Evolutionary conservation across 2,797 vertebrate species (phyloP), one percentile per base, ranked within the genome.

Genomic region (Myotis pilosus): DNA sequence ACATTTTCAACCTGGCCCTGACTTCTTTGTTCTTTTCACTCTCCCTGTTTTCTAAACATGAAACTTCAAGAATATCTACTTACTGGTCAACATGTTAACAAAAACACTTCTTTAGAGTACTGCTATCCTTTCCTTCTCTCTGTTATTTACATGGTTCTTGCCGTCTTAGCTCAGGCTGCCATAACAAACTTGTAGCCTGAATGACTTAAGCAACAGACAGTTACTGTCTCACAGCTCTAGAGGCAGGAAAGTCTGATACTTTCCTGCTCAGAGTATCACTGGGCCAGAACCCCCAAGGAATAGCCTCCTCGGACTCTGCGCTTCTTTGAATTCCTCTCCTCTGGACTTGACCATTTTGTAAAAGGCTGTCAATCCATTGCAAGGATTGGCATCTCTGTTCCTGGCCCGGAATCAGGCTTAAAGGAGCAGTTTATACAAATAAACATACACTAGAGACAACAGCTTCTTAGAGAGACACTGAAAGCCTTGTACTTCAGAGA

Each of bases 11-110:
- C 25, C 8, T 38, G 68, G 79, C 36, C 9, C 36, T 16, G 11
- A 38, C 83, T 94, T 96, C 71, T 75, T 36, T 74, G 41, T 47
- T 20, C 19, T 94, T 96, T 33, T 76, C 0, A 72, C 30, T 80
- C 11, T 80, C 25, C 25, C 41, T 41, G 8, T 69, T 84, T 92
- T 93, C 75, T 66, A 85, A 92, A 72, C 11, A n/a, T 78, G 87
- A 28, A 83, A 68, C 41, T 87, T n/a, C 71, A 93, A 84, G 2
- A 4, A 91, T 89, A 44, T 85, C 13, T 68, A 68, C 38, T 92
- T 82, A 60, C 6, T 88, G 8, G 38, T 71, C 10, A 87, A 68
- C 91, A 93, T 47, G n/a, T 19, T 47, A 33, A 51, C 64, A 36
- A 6, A 47, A 8, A 69, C 8, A 20, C 41, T 78, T 76, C 49